Base-by-base conservation (phyloP, 2,888 invertebrate species). In the Prenolepis imparis region DNA sequence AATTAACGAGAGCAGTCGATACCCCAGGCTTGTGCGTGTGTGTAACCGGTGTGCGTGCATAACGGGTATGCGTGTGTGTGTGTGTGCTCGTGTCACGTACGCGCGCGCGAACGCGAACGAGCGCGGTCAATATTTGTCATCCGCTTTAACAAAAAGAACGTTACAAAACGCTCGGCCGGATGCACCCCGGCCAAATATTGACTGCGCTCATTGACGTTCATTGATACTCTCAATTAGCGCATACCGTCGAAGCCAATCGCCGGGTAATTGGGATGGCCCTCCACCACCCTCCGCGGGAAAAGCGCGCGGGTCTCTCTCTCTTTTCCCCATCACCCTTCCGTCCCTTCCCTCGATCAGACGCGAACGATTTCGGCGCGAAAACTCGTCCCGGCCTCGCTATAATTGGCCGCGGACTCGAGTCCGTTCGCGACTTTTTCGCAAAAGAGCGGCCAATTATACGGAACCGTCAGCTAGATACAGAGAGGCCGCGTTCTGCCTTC, bases 161-260 rank as follows among this genome's bases (percentile, higher is more conserved):
- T 89, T 90, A 90, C 90, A 90, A 90, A 90, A 90, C 90, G 78
- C 70, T 80, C 78, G 90, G 89, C 86, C 90, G 90, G 89, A 90
- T 89, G 90, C 88, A 87, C 87, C 88, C 78, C 89, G 90, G 86
- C 89, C 90, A 90, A 90, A 90, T 90, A 90, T 90, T 90, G 90
- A 90, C 90, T 84, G 83, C 87, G 89, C 90, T 90, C 90, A 90
- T 90, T 89, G 90, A 88, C 89, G 90, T 89, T 90, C 90, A 90
- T 90, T 90, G 90, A 90, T 90, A 90, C 90, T 90, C 90, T 90
- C 90, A 90, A 90, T 90, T 90, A 90, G 90, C 86, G 90, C 89
- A 83, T 84, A 86, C 89, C 89, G 88, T 89, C 84, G 88, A 90
- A 90, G 90, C 88, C 89, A 90, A 90, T 90, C 90, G 89, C 78